Evolutionary conservation across 2,888 invertebrate species (phyloP), one percentile per base, ranked within the genome.

Genomic region (Archips xylosteana): DNA sequence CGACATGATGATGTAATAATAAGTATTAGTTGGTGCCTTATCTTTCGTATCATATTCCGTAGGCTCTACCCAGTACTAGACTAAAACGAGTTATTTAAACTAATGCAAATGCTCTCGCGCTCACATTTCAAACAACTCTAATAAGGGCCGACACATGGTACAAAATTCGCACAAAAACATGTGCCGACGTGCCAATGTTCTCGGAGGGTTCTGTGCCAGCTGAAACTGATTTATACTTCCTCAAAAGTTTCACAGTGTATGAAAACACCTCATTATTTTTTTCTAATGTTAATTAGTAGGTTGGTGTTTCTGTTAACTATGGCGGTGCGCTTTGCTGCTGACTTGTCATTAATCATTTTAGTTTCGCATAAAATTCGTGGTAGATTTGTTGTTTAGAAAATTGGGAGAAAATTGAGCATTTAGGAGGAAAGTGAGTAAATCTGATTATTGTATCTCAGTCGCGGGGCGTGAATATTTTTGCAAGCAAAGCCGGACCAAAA

Each of bases 161-260:
- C 63, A 10, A 63, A 63, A 68, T 69, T 59, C 68, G 63, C 39
- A 12, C 73, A 73, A 73, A 73, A 73, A 73, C 63, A 69, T 32
- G 68, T 69, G 73, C 49, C 63, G 49, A 73, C 68, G 68, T 68
- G 73, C 63, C 68, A 68, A 73, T 36, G 73, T 59, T 64, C 63
- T 60, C 49, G n/a, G 73, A 68, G 59, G 49, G 36, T 45, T 34
- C 34, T 8, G 15, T 23, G 42, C 13, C 15, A 59, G 34, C 8
- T 49, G 54, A 36, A 13, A 10, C n/a, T 34, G 73, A 73, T 73
- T 73, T 73, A 73, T 73, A 68, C 23, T 73, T 73, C 39, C 68
- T 68, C 49, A 32, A n/a, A 36, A 12, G 68, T 57, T 49, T 49
- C 61, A n/a, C 47, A 59, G 5, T 60, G 62, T 63, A 42, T 63